These are phyloP conservation scores for Cassiopea andromeda DNA, from an alignment of 30 jellyfish, hydroid and myxozoan genomes.

Conservation along the genomic window DNA sequence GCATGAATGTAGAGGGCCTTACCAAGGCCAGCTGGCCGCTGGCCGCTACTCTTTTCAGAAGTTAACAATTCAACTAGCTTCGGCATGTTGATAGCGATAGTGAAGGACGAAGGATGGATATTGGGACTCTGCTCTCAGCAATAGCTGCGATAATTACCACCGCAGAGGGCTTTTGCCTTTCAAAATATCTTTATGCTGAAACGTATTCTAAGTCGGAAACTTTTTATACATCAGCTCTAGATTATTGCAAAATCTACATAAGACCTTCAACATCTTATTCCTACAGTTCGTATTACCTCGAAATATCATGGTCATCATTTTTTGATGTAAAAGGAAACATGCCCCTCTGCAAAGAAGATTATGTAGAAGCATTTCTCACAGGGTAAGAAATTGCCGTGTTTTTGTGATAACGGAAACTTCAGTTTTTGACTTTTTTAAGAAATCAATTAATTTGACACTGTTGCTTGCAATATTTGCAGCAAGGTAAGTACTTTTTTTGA, in stretches of 20 bases:
- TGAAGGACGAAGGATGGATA: not conserved
- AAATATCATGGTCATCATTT: slow-evolving; percentile 8
- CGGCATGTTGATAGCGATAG: no score
- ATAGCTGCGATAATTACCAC: not conserved
- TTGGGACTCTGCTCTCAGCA: not conserved
- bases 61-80: no score
- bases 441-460: no score
- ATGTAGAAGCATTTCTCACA: slow-evolving; percentile 27
- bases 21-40: no score
- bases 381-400: not conserved
- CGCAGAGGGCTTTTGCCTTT: not conserved
- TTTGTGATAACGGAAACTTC: no score
- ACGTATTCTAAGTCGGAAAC: not conserved
- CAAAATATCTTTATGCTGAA: not conserved
- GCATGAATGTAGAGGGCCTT: no score
- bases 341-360: slow-evolving; percentile 25
- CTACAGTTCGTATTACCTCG: slow-evolving; percentile 3
- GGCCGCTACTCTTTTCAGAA: no score
- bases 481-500: no score
- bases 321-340: slow-evolving; percentile 23
- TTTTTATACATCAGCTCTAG: not conserved
- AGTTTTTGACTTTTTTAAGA: no score
- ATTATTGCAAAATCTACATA: not conserved
- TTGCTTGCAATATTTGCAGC: no score
- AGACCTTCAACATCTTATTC: not conserved